Base-by-base conservation (phyloP, 1,140 invertebrate genomes). In the Pseudachorutes palmiensis region DNA sequence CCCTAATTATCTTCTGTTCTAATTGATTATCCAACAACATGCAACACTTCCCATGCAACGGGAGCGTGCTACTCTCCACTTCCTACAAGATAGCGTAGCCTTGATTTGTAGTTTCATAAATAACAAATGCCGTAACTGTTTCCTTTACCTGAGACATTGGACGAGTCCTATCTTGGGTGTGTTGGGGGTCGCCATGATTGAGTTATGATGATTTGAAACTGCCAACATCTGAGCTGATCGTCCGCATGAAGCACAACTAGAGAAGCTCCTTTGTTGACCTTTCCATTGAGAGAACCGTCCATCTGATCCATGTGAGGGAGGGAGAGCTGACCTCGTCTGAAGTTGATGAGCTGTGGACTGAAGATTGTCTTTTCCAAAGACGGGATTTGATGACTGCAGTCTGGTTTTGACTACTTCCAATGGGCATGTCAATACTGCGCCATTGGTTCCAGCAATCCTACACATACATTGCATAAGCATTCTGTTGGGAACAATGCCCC, bases 371-470 rank as follows among this genome's bases (percentile, higher is more conserved):
- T 71, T 71, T 31, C 70, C 74, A 72, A 88, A 87, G 31, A 86
- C 84, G 62, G 75, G 75, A 41, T 86, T 85, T 0, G 94, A 97
- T 14, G 94, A 97, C 79, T 99, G 97, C 64, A 98, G 83, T 57
- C 97, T 84, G 1, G 97, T 99, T 81, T 99, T 99, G 2, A 99
- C 91, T 64, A 99, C 96, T 83, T 99, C 97, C 71, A 99, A 81
- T 0, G 97, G 97, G 82, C 96, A 98, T 70, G 97, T 99, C 45
- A 96, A 86, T 69, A 98, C 90, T 12, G 95, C 95, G 68, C 95
- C 96, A 48, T 91, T 88, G 29, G 95, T 98, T 33, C 96, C 95
- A 72, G 92, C 96, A 78, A 91, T 84, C 75, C 94, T 97, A 78
- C 26, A 81, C 78, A 75, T 57, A 76, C 75, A 75, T 48, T 59